Percentiles rank a stretch among this genome's conserved stretches.
Evolutionary conservation across 2,888 invertebrate species (phyloP).

Genomic region (Lobophora halterata): DNA sequence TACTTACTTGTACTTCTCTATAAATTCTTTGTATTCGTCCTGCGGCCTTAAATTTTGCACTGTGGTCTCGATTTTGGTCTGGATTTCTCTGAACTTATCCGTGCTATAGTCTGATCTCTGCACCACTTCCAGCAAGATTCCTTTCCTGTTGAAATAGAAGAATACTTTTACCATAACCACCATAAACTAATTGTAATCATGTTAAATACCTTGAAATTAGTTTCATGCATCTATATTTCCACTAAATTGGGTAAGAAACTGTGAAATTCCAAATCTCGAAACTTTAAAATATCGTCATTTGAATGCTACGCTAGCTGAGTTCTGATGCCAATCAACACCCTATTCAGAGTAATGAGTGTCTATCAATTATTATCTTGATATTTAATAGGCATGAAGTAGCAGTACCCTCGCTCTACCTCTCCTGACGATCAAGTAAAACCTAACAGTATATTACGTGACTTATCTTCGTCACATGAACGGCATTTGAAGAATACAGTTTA

Average conservation of each 20-base stretch:
- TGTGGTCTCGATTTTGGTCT: slow-evolving; percentile 87
- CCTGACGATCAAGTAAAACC: slow-evolving; percentile 5
- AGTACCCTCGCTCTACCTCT: slow-evolving; percentile 13
- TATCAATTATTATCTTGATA: not conserved
- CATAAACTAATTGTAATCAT: too few species aligned
- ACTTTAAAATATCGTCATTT: too few species aligned
- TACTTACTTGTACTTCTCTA: slow-evolving; percentile 91
- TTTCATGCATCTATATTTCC: too few species aligned
- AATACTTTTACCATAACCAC: slow-evolving; percentile 1
- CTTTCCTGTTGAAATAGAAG: slow-evolving; percentile 80
- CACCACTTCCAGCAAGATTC: slow-evolving; percentile 89
- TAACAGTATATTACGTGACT: slow-evolving; percentile 11
- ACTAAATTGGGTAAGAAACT: too few species aligned
- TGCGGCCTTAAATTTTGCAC: slow-evolving; percentile 90
- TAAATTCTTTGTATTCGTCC: slow-evolving; percentile 94
- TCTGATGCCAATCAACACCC: too few species aligned
- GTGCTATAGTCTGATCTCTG: slow-evolving; percentile 89
- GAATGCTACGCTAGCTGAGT: too few species aligned
- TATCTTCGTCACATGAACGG: slow-evolving; percentile 13
- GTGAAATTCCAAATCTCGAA: too few species aligned
- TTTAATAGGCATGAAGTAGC: slow-evolving; percentile 9
- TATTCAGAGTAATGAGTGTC: too few species aligned
- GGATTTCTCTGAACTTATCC: slow-evolving; percentile 90
- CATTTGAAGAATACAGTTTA: slow-evolving; percentile 8
- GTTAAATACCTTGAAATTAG: too few species aligned